Base-by-base conservation (phyloP, 1,140 invertebrate genomes). In the Callitettix versicolor region DNA sequence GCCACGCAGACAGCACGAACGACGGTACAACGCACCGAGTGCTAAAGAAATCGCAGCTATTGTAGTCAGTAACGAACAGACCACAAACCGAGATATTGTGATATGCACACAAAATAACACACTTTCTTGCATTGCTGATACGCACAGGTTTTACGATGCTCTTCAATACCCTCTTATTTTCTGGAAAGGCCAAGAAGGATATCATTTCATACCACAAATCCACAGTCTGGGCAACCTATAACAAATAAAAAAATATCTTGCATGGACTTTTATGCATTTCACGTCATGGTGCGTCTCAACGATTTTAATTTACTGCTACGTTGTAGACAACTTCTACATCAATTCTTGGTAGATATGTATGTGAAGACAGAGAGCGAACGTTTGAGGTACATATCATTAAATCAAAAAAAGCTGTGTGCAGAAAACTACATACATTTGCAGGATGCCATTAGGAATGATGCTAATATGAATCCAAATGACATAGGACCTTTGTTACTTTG, bases 111-210 rank as follows among this genome's bases (percentile, higher is more conserved):
- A 34, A 21, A 46, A 56, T 20, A 40, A 26, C 6, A 43, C 55
- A 44, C 44, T 72, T 14, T 56, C 69, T 53, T 60, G 65, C 59
- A 63, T 75, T 46, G 54, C 54, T 11, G 71, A 74, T 60, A 70
- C 65, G 53, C 72, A 76, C 64, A 62, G 67, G 5, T 64, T 60
- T 26, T 73, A 75, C 59, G 71, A 75, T 64, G 64, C 69, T n/a
- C 60, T 76, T 33, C 72, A 76, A 65, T 76, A 76, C 67, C 66
- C 22, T 54, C 24, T 75, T 5, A 60, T 76, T 26, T 76, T 73
- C 65, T 72, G 68, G 64, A 50, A 70, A 61, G 72, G 73, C 22
- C 64, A 73, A 62, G 68, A 60, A 55, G 61, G 59, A 24, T 66
- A 61, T 40, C 30, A 30, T 30, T 30, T 30, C 9, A 30, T 30